Conservation (phyloP, 2,888 invertebrate genomes). For the Nomada hirtipes region DNA sequence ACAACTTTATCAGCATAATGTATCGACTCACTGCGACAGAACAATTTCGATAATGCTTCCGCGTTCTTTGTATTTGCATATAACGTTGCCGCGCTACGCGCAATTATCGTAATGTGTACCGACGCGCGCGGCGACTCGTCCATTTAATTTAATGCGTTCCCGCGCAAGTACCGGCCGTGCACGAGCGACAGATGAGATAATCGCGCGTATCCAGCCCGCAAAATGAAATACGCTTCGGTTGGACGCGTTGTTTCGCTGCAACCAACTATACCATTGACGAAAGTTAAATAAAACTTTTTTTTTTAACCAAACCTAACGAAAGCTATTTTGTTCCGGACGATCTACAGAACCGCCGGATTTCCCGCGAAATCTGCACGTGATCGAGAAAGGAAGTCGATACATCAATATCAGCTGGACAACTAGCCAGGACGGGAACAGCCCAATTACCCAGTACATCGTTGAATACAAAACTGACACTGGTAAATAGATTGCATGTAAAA, state of each 20-base stretch:
- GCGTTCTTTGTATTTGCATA: constrained; percentile 53
- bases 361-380: constrained; percentile 93
- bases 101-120: constrained; percentile 69
- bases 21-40: constrained; percentile 38
- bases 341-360: constrained; percentile 92
- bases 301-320: not conserved
- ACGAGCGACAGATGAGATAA: constrained; percentile 37
- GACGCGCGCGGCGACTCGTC: constrained; percentile 51
- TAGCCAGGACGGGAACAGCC: constrained; percentile 95
- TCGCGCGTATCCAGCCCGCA: constrained; percentile 17
- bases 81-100: constrained; percentile 44
- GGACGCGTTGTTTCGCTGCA: constrained; percentile 13
- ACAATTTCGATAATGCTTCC: constrained; percentile 60
- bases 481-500: constrained; percentile 77
- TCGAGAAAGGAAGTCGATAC: constrained; percentile 93
- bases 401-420: constrained; percentile 95
- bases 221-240: constrained; percentile 59
- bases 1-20: constrained; percentile 52
- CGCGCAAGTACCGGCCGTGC: constrained; percentile 34
- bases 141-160: constrained; percentile 68
- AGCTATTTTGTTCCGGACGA: constrained; percentile 54
- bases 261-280: not conserved
- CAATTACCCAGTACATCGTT: constrained; percentile 94
- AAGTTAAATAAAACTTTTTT: too few relatives aligned
- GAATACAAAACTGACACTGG: constrained; percentile 95